phyloP scores from a whole-genome alignment of 2,113 vertebrate species.

The Pelecanoides urinatrix region DNA sequence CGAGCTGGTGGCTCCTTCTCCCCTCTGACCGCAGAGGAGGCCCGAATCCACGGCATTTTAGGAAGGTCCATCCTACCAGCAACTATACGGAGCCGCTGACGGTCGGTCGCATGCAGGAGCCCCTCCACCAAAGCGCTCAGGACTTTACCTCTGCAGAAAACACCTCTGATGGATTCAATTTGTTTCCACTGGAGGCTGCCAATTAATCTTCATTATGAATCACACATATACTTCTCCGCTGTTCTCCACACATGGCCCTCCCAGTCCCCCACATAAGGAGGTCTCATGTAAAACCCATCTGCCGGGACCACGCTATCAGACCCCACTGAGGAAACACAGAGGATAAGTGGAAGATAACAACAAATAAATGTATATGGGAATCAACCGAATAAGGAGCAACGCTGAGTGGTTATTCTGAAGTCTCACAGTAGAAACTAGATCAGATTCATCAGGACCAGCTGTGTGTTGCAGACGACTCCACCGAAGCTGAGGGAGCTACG shows the following conservation, averaged over 20 bases:
- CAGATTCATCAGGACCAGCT: not conserved
- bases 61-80: not conserved
- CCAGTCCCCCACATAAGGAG: not conserved
- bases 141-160: not conserved
- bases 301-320: not conserved
- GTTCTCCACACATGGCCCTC: not conserved
- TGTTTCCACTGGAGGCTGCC: slow-evolving; percentile 31
- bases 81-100: not conserved
- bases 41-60: not conserved
- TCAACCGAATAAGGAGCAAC: accelerated
- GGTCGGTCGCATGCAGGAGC: not conserved
- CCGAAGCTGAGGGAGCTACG: accelerated
- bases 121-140: not conserved
- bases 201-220: slow-evolving; percentile 25
- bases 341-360: not conserved
- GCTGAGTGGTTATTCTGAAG: accelerated
- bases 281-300: not conserved
- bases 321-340: not conserved
- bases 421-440: not conserved
- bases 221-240: not conserved
- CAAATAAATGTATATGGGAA: not conserved
- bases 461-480: not conserved
- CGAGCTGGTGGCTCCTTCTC: not conserved
- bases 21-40: not conserved
- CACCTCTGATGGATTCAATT: not conserved